Evolutionary conservation across 2,797 vertebrate genomes (phyloP).

Genomic region (Lindbergichthys nudifrons): DNA sequence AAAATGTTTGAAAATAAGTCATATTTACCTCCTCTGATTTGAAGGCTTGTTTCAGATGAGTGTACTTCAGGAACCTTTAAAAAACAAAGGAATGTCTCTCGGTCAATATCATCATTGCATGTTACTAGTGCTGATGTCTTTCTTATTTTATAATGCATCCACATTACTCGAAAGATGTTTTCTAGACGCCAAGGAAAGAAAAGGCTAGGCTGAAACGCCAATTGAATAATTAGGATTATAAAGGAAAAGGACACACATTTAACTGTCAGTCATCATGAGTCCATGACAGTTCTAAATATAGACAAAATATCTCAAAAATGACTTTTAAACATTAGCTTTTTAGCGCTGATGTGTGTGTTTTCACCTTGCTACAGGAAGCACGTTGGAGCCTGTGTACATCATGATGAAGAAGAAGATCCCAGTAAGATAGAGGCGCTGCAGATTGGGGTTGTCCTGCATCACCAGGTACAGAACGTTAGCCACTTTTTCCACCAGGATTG

Average conservation of each 20-base stretch:
- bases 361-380: slow-evolving; percentile 97
- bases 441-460: slow-evolving; percentile 98
- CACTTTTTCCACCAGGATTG: slow-evolving; percentile 98
- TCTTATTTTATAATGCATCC: neutral
- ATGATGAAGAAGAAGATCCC: slow-evolving; percentile 99
- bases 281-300: neutral
- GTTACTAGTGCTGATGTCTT: neutral
- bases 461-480: slow-evolving; percentile 92
- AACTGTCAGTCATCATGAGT: neutral
- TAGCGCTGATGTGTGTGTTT: slow-evolving; percentile 14
- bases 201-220: no score
- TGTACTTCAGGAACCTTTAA: slow-evolving; percentile 95
- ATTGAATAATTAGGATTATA: neutral
- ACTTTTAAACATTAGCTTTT: neutral
- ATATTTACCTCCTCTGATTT: slow-evolving; percentile 95
- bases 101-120: neutral
- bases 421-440: slow-evolving; percentile 96
- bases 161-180: neutral
- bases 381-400: slow-evolving; percentile 99
- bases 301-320: no score
- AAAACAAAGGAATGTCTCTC: slow-evolving; percentile 29
- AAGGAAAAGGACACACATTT: neutral
- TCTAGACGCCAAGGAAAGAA: no score
- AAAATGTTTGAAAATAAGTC: neutral
- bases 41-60: slow-evolving; percentile 97